phyloP scores from a whole-genome alignment of 2,888 invertebrate species.

The Epirrita christyi region DNA sequence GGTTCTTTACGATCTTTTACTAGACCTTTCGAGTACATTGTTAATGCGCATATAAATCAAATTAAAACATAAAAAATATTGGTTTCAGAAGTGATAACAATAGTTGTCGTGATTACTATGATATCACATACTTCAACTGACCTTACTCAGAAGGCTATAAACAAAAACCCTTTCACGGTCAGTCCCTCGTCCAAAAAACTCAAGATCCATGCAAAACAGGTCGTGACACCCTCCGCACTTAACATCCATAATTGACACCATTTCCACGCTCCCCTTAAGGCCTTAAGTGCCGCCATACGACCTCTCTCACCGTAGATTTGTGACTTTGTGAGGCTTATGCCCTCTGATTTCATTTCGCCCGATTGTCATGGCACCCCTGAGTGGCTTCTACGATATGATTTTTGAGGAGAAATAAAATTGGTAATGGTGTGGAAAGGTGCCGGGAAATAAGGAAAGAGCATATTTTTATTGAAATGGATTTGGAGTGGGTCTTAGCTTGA shows the following conservation, averaged over 20 bases:
- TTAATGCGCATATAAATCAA: too few species aligned
- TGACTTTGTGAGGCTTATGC: conserved; percentile 81
- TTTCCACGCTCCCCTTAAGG: conserved; percentile 76
- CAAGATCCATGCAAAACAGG: conserved; percentile 50
- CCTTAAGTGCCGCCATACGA: conserved; percentile 57
- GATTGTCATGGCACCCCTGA: conserved; percentile 78
- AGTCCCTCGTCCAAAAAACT: conserved; percentile 29
- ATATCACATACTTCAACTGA: neutral
- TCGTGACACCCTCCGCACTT: conserved; percentile 64
- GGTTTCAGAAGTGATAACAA: too few species aligned
- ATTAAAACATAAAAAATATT: too few species aligned
- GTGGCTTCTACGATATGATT: conserved; percentile 68
- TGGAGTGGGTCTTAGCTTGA: conserved; percentile 39
- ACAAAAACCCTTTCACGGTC: conserved; percentile 29
- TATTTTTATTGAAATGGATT: conserved; percentile 52
- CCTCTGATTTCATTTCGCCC: conserved; percentile 77
- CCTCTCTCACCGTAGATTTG: conserved; percentile 65
- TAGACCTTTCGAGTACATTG: too few species aligned
- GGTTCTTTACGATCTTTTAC: too few species aligned
- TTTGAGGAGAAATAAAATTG: conserved; percentile 78
- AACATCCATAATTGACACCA: conserved; percentile 82
- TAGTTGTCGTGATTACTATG: too few species aligned
- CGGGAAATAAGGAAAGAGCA: conserved; percentile 53
- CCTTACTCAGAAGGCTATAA: conserved; percentile 2
- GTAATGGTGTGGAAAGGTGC: conserved; percentile 79